Evolutionary conservation across 2,888 invertebrate species (phyloP).

Genomic region (Cloeon dipterum): DNA sequence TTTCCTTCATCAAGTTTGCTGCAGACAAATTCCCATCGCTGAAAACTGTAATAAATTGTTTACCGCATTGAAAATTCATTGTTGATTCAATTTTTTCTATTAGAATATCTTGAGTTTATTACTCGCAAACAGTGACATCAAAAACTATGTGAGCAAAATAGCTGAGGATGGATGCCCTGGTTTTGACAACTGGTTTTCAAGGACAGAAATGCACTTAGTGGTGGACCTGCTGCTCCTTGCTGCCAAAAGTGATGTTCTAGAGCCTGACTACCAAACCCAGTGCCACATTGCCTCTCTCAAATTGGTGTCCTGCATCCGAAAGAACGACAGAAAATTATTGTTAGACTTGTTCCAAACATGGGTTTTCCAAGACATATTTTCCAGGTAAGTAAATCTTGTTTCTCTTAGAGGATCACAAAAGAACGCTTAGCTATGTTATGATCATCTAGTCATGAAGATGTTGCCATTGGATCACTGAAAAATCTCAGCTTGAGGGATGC

Average conservation of each 20-base stretch:
- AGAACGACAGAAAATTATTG: neutral
- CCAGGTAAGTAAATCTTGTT: neutral
- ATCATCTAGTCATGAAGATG: too few species aligned
- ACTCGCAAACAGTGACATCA: too few species aligned
- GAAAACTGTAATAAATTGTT: neutral
- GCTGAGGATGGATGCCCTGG: constrained; percentile 6
- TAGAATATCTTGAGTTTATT: neutral
- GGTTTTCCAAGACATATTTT: neutral
- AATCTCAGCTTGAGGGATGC: too few species aligned
- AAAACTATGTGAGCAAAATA: constrained; percentile 13
- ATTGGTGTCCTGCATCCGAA: neutral
- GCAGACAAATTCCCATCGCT: too few species aligned
- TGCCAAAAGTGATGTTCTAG: too few species aligned
- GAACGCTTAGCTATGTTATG: too few species aligned
- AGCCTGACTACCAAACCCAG: too few species aligned
- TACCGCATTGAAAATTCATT: constrained; percentile 4
- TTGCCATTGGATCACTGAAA: too few species aligned
- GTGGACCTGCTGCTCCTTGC: constrained; percentile 12
- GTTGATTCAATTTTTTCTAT: neutral
- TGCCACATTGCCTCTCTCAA: neutral
- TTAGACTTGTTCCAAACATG: neutral
- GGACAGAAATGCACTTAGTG: constrained; percentile 14
- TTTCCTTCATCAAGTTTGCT: constrained; percentile 6
- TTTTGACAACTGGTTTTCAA: constrained; percentile 13
- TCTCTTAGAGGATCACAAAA: too few species aligned